Evolutionary conservation across 2,113 vertebrate species (phyloP).

Genomic region (Prochilodus magdalenae): DNA sequence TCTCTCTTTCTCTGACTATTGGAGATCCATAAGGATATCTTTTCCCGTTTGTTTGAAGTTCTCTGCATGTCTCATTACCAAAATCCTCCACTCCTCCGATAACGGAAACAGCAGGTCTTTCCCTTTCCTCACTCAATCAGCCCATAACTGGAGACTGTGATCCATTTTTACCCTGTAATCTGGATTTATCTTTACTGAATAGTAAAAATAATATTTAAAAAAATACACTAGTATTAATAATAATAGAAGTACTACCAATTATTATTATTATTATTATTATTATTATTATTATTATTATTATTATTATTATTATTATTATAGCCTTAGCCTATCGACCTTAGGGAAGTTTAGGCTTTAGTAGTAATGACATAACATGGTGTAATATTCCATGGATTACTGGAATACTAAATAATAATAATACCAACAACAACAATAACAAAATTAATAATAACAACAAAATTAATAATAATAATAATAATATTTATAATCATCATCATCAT

Average conservation of each 20-base stretch:
- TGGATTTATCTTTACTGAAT: neutral
- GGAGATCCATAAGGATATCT: slow-evolving; percentile 34
- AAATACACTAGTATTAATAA: neutral
- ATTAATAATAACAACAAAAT: too few species aligned
- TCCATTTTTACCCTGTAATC: neutral
- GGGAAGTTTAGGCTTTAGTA: too few species aligned
- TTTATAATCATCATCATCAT: too few species aligned
- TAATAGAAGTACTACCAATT: neutral
- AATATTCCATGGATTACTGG: too few species aligned
- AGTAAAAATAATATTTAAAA: neutral
- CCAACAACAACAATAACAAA: neutral
- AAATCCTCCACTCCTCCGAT: slow-evolving; percentile 11
- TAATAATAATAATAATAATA: too few species aligned
- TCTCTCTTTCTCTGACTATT: neutral
- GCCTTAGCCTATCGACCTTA: too few species aligned
- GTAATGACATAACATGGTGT: too few species aligned
- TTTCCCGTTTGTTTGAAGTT: slow-evolving; percentile 38
- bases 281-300: neutral
- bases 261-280: neutral
- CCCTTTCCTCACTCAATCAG: slow-evolving; percentile 12
- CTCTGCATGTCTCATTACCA: slow-evolving; percentile 31
- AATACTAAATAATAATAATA: neutral
- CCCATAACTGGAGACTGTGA: neutral
- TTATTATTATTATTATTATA: too few species aligned
- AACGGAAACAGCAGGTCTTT: slow-evolving; percentile 33